Evolutionary conservation across 2,113 vertebrate genomes (phyloP), one percentile per base, ranked within the genome.

Genomic region (Chaenocephalus aceratus): DNA sequence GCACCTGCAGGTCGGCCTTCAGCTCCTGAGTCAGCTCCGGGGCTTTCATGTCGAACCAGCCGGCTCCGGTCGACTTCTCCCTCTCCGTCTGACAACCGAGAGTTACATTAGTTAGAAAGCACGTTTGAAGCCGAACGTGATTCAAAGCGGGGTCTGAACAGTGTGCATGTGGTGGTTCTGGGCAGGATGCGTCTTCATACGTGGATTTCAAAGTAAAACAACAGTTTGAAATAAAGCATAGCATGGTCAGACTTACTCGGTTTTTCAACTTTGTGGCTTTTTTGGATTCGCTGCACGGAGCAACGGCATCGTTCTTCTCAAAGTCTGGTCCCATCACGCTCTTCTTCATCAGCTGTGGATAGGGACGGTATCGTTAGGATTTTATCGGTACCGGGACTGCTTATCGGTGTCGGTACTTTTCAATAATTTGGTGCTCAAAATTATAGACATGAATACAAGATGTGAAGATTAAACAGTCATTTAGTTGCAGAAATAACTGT

Each of bases 31-130:
- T 96, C 80, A 99, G 58, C 92, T 99, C 98, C 3, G 98, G 98
- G 48, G 97, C 97, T 93, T 96, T 97, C 98, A 99, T 99, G 71
- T 97, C 96, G 94, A 97, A 99, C 98, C 98, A 99, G 44, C 95
- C 93, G 2, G 95, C 95, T 45, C 98, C 98, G 10, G 97, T 94
- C 15, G 97, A 96, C 85, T 97, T 97, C 10, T 92, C 95, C 83
- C 94, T 93, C 78, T 98, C 97, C 77, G 86, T 93, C 98, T 99
- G 86, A 5, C 12, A 41, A 68, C 36, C 6, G n/a, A 0, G 4
- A 41, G 23, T 41, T 30, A 7, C 46, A 48, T 56, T 34, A 59
- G 44, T 71, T 66, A 1, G 30, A 23, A 57, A n/a, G 10, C 13
- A 49, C 6, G 13, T 9, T 10, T 30, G n/a, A 52, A 5, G 45